Evolutionary conservation across 2,797 vertebrate species (phyloP).

Genomic region (Periophthalmus magnuspinnatus): DNA sequence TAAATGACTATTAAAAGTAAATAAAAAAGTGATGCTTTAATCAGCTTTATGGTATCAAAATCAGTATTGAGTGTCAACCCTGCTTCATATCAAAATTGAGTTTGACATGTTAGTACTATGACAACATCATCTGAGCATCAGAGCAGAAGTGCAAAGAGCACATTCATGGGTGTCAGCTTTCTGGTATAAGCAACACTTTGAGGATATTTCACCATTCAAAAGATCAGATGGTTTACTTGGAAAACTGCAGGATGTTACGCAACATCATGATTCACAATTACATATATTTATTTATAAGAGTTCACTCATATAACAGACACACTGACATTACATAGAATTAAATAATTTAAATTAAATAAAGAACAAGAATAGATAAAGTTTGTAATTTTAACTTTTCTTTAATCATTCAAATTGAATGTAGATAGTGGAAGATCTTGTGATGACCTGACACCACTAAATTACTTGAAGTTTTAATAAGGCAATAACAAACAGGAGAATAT

Average conservation of each 20-base stretch:
- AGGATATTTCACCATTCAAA: not conserved
- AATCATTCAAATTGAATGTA: not conserved
- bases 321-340: not conserved
- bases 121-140: too few relatives aligned
- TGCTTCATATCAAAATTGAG: too few relatives aligned
- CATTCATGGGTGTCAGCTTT: not conserved
- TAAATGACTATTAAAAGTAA: too few relatives aligned
- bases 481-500: conserved; percentile 12
- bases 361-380: not conserved
- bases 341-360: not conserved
- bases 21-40: too few relatives aligned
- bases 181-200: not conserved
- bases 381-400: not conserved
- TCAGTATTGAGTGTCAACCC: too few relatives aligned
- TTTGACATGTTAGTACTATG: too few relatives aligned
- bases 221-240: not conserved
- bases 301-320: not conserved
- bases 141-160: too few relatives aligned
- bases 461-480: conserved; percentile 5
- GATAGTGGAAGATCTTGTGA: not conserved
- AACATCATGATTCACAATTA: not conserved
- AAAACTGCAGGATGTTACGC: not conserved
- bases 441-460: not conserved
- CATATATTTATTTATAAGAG: not conserved
- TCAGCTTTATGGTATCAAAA: too few relatives aligned